Percentiles rank a stretch among this genome's conserved stretches.
phyloP scores from a whole-genome alignment of 2,113 vertebrate genomes.

The Paramormyrops kingsleyae region DNA sequence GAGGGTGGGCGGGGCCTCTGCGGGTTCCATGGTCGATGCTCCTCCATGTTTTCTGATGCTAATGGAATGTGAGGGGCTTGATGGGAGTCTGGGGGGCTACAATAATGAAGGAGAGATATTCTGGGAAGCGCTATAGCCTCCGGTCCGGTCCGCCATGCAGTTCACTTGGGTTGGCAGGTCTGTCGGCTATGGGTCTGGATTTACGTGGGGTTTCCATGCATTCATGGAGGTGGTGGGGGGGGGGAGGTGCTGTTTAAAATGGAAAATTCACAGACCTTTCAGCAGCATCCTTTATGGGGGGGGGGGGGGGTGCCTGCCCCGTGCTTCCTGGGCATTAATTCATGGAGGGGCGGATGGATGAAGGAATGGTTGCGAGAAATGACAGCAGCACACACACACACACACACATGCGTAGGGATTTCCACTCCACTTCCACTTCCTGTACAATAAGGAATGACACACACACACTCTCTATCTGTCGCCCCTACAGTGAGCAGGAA shows the following conservation, averaged over 20 bases:
- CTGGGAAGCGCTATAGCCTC: neutral
- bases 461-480: neutral
- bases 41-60: neutral
- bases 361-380: neutral
- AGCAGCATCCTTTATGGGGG: neutral
- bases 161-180: neutral
- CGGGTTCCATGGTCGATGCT: neutral
- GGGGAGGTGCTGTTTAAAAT: neutral
- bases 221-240: neutral
- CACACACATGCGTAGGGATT: neutral
- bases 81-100: neutral
- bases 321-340: neutral
- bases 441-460: neutral
- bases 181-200: neutral
- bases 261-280: neutral
- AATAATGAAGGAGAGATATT: neutral
- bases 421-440: neutral
- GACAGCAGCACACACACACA: too few relatives aligned
- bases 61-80: neutral
- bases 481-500: neutral
- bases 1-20: neutral
- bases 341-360: neutral
- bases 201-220: neutral
- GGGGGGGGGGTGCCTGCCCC: neutral
- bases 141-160: neutral